Percentiles rank a stretch among this genome's conserved stretches.
phyloP scores from a whole-genome alignment of 2,113 vertebrate species.

The Onychostoma macrolepis region DNA sequence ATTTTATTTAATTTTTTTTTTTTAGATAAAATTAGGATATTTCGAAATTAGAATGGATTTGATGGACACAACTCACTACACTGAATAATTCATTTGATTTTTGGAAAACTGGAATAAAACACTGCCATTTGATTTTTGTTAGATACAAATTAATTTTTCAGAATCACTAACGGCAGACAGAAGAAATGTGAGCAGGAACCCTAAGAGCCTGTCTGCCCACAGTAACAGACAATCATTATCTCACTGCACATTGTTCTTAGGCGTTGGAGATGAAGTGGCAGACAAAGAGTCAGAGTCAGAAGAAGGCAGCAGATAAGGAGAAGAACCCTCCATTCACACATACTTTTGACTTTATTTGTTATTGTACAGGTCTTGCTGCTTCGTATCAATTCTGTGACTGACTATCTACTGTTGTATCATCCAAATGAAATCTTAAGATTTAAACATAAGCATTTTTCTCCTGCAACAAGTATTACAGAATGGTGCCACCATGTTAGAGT shows the following conservation, averaged over 20 bases:
- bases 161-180: neutral
- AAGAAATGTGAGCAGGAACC: neutral
- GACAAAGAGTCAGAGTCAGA: constrained; percentile 26
- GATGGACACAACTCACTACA: neutral
- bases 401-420: neutral
- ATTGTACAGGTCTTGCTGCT: neutral
- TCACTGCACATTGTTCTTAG: constrained; percentile 44
- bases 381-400: neutral
- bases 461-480: neutral
- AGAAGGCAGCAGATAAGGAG: constrained; percentile 46
- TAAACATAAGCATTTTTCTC: neutral
- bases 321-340: neutral
- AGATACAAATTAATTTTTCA: neutral
- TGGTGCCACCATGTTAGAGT: neutral
- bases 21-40: neutral
- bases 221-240: constrained; percentile 53
- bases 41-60: neutral
- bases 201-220: constrained; percentile 1
- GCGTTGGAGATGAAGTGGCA: constrained; percentile 34
- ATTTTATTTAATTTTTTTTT: neutral
- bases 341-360: neutral
- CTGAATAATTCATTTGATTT: neutral
- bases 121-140: neutral
- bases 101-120: neutral
- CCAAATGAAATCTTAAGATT: neutral